Conservation (phyloP, 2,797 vertebrate genomes). For the Peromyscus melanophrys region DNA sequence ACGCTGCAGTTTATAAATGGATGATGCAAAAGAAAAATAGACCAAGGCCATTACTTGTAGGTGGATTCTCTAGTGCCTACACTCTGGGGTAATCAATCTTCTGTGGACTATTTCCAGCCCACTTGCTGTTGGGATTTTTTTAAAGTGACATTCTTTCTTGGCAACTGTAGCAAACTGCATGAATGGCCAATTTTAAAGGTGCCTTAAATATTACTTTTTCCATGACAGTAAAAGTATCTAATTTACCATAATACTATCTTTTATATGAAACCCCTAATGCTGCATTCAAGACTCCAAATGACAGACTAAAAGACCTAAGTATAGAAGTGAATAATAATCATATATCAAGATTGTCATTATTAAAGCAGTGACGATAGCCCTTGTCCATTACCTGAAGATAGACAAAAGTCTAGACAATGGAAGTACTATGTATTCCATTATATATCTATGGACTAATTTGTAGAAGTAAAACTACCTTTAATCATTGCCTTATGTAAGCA, state of each 20-base stretch:
- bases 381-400: background rate
- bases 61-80: constrained; percentile 59
- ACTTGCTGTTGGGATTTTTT: constrained; percentile 21
- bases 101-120: background rate
- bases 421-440: background rate
- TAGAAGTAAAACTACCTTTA: constrained; percentile 8
- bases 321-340: background rate
- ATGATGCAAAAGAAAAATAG: constrained; percentile 73
- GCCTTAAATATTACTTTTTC: constrained; percentile 50
- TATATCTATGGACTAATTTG: background rate
- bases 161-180: background rate
- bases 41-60: constrained; percentile 66
- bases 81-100: constrained; percentile 70
- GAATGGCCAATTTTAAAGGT: constrained; percentile 28
- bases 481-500: background rate
- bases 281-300: constrained; percentile 34
- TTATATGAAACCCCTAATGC: constrained; percentile 43
- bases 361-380: background rate
- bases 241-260: constrained; percentile 45
- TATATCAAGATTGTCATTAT: constrained; percentile 21
- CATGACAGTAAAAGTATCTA: constrained; percentile 21
- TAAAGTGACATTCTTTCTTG: constrained; percentile 24
- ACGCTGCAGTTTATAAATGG: constrained; percentile 73
- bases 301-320: constrained; percentile 28
- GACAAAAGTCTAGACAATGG: background rate